These are phyloP conservation scores for Sus cebifrons DNA, from an alignment of 2,797 vertebrate genomes.

Conservation along the genomic window DNA sequence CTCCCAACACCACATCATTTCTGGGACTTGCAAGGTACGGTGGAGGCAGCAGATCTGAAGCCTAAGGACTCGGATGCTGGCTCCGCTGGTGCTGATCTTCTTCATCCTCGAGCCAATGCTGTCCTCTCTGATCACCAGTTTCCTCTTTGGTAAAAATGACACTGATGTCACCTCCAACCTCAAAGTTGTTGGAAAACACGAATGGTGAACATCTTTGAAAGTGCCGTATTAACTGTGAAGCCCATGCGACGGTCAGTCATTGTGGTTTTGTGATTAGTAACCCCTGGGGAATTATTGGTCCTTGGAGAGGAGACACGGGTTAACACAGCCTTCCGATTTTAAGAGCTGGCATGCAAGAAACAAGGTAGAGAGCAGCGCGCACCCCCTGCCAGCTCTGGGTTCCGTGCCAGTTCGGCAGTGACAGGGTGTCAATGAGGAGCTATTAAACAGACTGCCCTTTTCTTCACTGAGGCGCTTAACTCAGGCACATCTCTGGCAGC, in stretches of 20 bases:
- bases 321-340: slow-evolving; percentile 69
- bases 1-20: not conserved
- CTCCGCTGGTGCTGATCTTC: not conserved
- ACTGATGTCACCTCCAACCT: not conserved
- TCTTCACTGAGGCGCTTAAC: slow-evolving; percentile 80
- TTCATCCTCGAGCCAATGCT: not conserved
- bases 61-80: not conserved
- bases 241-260: not conserved
- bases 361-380: slow-evolving; percentile 78
- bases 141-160: not conserved
- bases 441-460: slow-evolving; percentile 88
- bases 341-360: slow-evolving; percentile 71
- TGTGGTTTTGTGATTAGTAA: not conserved
- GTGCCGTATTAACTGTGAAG: not conserved
- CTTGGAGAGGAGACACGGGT: slow-evolving; percentile 62
- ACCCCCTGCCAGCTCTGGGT: slow-evolving; percentile 81
- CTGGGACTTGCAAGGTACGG: not conserved
- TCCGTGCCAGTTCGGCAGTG: slow-evolving; percentile 83
- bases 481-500: slow-evolving; percentile 83
- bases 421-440: slow-evolving; percentile 86
- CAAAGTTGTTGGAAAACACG: not conserved
- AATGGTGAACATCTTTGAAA: not conserved
- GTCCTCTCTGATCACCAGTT: not conserved
- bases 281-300: slow-evolving; percentile 36
- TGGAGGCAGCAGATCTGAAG: not conserved